A percentile compares a stretch with the other conserved stretches of the same genome.
These are phyloP conservation scores for Xiphias gladius DNA, from an alignment of 2,113 vertebrate species.

Conservation along the genomic window DNA sequence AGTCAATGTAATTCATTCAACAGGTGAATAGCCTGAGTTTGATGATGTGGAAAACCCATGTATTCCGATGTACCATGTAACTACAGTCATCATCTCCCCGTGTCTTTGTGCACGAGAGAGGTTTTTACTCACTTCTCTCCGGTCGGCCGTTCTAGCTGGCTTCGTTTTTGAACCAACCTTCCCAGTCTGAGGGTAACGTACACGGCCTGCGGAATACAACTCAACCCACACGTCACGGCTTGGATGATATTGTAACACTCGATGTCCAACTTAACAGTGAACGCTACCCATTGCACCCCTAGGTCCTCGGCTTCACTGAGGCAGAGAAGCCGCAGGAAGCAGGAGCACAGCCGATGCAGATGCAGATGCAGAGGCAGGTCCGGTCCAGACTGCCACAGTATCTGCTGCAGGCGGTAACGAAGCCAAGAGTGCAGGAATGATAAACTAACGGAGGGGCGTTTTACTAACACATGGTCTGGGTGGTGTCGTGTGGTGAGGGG, in stretches of 20 bases:
- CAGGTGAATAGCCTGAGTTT: no score
- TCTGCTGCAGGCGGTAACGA: constrained; percentile 58
- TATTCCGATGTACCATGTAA: no score
- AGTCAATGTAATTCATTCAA: no score
- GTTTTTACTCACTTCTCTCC: no score
- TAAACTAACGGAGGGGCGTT: constrained; percentile 9
- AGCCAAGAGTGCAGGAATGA: constrained; percentile 6
- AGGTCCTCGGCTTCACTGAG: constrained; percentile 76
- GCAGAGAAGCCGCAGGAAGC: constrained; percentile 21
- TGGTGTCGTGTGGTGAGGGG: constrained; percentile 43
- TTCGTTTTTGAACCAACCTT: no score
- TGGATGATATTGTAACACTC: background rate
- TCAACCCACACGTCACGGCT: no score
- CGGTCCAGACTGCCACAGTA: constrained; percentile 10
- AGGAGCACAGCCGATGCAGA: constrained; percentile 30
- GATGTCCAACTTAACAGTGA: background rate
- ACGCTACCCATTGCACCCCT: constrained; percentile 12
- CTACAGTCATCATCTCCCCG: no score
- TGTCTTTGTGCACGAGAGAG: no score
- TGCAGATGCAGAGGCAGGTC: constrained; percentile 51
- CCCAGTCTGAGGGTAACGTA: no score
- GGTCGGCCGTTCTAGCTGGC: no score
- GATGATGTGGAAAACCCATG: no score
- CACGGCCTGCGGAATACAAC: no score
- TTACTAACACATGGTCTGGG: constrained; percentile 49